Conservation (phyloP, 2,888 invertebrate genomes). For the Limulus polyphemus region DNA sequence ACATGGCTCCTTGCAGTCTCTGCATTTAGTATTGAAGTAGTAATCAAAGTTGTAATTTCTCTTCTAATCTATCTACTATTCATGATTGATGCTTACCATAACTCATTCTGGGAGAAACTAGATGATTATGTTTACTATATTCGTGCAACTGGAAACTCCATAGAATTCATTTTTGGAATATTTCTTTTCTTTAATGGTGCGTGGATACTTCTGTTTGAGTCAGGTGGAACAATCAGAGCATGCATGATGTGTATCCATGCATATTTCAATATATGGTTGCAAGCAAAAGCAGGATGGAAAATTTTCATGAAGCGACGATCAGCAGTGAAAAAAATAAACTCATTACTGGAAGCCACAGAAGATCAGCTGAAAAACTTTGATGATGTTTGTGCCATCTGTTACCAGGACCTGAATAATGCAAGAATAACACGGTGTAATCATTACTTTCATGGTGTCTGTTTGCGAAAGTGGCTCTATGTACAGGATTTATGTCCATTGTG, state of each 20-base stretch:
- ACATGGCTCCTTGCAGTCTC: constrained; percentile 87
- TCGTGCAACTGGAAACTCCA: constrained; percentile 77
- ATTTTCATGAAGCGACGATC: constrained; percentile 80
- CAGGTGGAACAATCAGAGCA: constrained; percentile 82
- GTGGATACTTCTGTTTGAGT: constrained; percentile 86
- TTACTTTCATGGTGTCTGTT: constrained; percentile 85
- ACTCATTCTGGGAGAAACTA: constrained; percentile 78
- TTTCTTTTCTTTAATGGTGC: constrained; percentile 84
- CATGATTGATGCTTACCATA: constrained; percentile 64
- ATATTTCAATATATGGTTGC: constrained; percentile 91
- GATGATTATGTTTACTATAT: constrained; percentile 87
- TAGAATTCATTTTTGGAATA: constrained; percentile 89
- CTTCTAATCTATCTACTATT: constrained; percentile 77
- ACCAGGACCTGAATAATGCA: constrained; percentile 78
- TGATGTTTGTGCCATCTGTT: constrained; percentile 94
- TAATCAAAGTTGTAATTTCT: constrained; percentile 76
- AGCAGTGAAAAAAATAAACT: constrained; percentile 84
- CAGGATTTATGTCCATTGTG: constrained; percentile 87
- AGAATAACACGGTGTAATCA: constrained; percentile 67
- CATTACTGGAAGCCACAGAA: constrained; percentile 67
- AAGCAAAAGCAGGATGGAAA: constrained; percentile 72
- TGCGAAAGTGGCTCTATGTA: constrained; percentile 90
- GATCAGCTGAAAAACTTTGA: constrained; percentile 60
- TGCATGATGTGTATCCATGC: constrained; percentile 96
- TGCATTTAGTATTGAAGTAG: constrained; percentile 83